Percentiles rank a stretch among this genome's conserved stretches.
Conservation (phyloP, 2,797 vertebrate genomes). For the Cetoscarus ocellatus region DNA sequence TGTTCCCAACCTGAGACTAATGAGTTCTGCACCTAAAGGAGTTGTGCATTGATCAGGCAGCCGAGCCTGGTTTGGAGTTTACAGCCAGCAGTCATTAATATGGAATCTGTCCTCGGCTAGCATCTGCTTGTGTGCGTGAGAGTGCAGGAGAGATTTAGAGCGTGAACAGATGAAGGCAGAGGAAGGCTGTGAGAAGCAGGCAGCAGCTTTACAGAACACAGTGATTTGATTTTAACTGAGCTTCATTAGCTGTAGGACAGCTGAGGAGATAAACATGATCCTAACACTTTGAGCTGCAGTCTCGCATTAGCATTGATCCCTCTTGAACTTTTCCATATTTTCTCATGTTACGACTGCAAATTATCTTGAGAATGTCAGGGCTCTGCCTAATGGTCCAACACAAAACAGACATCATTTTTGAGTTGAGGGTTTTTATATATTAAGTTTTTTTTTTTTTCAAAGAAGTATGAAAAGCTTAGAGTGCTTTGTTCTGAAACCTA, state of each 20-base stretch:
- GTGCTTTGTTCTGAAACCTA: background rate
- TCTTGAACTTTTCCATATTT: background rate
- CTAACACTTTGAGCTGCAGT: slow-evolving; percentile 6
- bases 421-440: background rate
- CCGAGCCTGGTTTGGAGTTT: slow-evolving; percentile 50
- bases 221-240: slow-evolving; percentile 63
- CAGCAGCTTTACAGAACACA: slow-evolving; percentile 43
- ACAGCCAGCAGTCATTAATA: slow-evolving; percentile 63
- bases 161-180: slow-evolving; percentile 9
- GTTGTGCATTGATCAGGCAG: slow-evolving; percentile 49
- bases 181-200: slow-evolving; percentile 16
- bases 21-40: slow-evolving; percentile 25
- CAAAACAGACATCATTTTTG: background rate
- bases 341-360: background rate
- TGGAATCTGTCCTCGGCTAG: slow-evolving; percentile 50
- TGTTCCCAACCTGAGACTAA: slow-evolving; percentile 24
- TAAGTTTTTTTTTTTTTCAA: too few relatives aligned
- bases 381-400: background rate
- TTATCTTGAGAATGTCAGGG: background rate
- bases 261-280: slow-evolving; percentile 23
- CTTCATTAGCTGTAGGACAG: slow-evolving; percentile 55
- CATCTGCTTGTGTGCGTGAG: slow-evolving; percentile 57
- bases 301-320: background rate
- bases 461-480: background rate
- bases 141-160: slow-evolving; percentile 27